Evolutionary conservation across 2,113 vertebrate genomes (phyloP).

Genomic region (Thunnus thynnus): DNA sequence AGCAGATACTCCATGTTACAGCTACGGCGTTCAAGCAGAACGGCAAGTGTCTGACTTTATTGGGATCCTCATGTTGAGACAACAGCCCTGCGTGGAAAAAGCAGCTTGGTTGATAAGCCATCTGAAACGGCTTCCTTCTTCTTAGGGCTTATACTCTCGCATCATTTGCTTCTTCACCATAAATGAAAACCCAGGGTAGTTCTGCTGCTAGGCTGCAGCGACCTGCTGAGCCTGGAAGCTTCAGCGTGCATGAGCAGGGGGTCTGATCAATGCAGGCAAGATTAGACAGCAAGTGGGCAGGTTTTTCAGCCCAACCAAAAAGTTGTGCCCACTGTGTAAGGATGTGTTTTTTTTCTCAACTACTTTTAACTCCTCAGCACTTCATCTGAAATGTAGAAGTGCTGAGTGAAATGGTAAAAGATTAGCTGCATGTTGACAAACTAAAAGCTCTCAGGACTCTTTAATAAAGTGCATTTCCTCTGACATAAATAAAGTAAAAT

Average conservation of each 20-base stretch:
- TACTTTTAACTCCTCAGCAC: constrained; percentile 35
- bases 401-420: constrained; percentile 29
- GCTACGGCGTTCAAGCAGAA: constrained; percentile 51
- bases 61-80: constrained; percentile 59
- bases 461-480: constrained; percentile 29
- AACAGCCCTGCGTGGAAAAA: constrained; percentile 36
- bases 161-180: constrained; percentile 60
- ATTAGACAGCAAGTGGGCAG: constrained; percentile 64
- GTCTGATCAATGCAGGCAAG: constrained; percentile 75
- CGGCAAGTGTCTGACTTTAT: constrained; percentile 59
- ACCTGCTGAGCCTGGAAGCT: constrained; percentile 69
- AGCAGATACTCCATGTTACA: constrained; percentile 38
- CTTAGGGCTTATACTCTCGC: constrained; percentile 47
- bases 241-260: constrained; percentile 45
- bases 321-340: constrained; percentile 21
- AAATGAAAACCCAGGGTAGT: constrained; percentile 64
- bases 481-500: constrained; percentile 54
- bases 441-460: constrained; percentile 42
- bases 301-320: constrained; percentile 49
- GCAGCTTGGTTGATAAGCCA: constrained; percentile 60
- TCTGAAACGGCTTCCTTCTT: constrained; percentile 62
- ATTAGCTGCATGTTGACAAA: constrained; percentile 49
- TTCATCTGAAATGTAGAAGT: constrained; percentile 26
- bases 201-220: constrained; percentile 32
- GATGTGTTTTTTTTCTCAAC: constrained; percentile 22